A percentile compares a stretch with the other conserved stretches of the same genome.
Evolutionary conservation across 1,140 invertebrate genomes (phyloP).

Genomic region (Dreissena rostriformis): DNA sequence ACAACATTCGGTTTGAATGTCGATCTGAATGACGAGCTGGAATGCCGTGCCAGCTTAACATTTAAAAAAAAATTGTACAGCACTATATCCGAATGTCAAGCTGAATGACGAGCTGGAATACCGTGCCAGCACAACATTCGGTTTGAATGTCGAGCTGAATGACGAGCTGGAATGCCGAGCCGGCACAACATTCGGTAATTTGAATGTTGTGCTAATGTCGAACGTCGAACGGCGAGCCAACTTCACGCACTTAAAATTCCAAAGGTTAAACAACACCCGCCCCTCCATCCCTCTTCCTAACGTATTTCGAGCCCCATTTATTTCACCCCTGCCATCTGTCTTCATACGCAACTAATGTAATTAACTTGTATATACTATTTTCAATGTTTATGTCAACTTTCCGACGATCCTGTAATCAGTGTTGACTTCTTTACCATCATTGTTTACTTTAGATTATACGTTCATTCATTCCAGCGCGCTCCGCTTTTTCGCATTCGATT

Average conservation of each 20-base stretch:
- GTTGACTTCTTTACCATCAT: background rate
- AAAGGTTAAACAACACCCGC: background rate
- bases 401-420: background rate
- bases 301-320: background rate
- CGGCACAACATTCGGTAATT: too few relatives aligned
- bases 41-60: too few relatives aligned
- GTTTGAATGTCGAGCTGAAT: too few relatives aligned
- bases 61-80: too few relatives aligned
- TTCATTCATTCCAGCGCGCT: background rate
- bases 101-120: too few relatives aligned
- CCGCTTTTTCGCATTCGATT: background rate
- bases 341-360: background rate
- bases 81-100: too few relatives aligned
- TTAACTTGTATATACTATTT: background rate
- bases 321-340: slow-evolving; percentile 1
- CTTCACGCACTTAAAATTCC: slow-evolving; percentile 2
- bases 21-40: too few relatives aligned
- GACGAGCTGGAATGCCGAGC: too few relatives aligned
- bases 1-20: too few relatives aligned
- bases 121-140: too few relatives aligned
- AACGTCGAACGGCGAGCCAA: slow-evolving; percentile 9
- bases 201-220: too few relatives aligned
- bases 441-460: slow-evolving; percentile 1
- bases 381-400: slow-evolving; percentile 8
- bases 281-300: background rate